phyloP scores from a whole-genome alignment of 2,888 invertebrate genomes.

The Nymphalis urticae region DNA sequence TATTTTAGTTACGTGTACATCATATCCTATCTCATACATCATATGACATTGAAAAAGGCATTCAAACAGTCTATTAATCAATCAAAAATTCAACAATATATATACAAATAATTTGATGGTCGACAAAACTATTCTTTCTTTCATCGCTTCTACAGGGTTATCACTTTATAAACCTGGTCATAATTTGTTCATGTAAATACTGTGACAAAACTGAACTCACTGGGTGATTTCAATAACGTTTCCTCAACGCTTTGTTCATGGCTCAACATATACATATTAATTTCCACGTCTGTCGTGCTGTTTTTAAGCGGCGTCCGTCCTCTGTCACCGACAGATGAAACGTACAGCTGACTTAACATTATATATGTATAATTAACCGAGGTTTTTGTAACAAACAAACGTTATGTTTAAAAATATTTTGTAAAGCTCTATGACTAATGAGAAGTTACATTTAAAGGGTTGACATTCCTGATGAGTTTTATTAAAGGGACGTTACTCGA shows the following conservation, averaged over 20 bases:
- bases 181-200: too few species aligned
- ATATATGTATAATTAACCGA: slow-evolving; percentile 18
- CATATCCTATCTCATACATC: too few species aligned
- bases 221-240: too few species aligned
- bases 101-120: too few species aligned
- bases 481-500: background rate
- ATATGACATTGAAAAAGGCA: too few species aligned
- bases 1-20: too few species aligned
- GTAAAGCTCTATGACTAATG: slow-evolving; percentile 2
- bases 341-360: slow-evolving; percentile 4
- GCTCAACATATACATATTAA: slow-evolving; percentile 10
- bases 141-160: too few species aligned
- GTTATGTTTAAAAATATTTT: slow-evolving; percentile 2
- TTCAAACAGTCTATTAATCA: too few species aligned
- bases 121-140: too few species aligned
- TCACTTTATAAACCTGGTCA: too few species aligned
- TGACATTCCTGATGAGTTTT: background rate
- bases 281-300: slow-evolving; percentile 1
- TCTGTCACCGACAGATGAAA: slow-evolving; percentile 22
- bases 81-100: too few species aligned
- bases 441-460: slow-evolving; percentile 1
- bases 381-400: background rate
- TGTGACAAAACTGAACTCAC: too few species aligned
- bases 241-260: background rate
- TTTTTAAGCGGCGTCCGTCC: slow-evolving; percentile 16